Evolutionary conservation across 2,113 vertebrate species (phyloP), one percentile per base, ranked within the genome.

Genomic region (Notothenia coriiceps): DNA sequence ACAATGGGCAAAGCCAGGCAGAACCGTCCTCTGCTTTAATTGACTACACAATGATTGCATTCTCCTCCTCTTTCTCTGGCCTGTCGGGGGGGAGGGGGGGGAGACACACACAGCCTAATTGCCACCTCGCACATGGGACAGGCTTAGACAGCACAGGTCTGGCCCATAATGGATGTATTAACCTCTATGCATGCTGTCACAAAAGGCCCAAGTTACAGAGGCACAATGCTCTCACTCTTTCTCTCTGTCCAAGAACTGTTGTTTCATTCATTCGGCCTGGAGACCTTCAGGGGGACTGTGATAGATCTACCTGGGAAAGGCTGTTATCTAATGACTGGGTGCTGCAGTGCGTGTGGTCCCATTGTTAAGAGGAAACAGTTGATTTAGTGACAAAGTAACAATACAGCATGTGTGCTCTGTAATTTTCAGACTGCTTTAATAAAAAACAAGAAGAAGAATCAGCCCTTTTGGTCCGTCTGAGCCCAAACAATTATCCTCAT

Each of bases 251-350:
- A 71, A 73, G 74, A 77, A 88, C 82, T 84, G 85, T 82, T 80
- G 84, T 82, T 85, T 89, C 86, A 77, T 90, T 89, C 83, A 80
- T 86, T 33, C n/a, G 18, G 33, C 56, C 43, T 0, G 25, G 63
- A 40, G 69, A 74, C 72, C 69, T 52, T 79, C 70, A 73, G 70
- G 73, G 72, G 47, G 66, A 70, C 79, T 82, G 89, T 68, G 91
- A 89, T 78, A 55, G 83, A 91, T 89, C 91, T 87, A 91, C 89
- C 90, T 92, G 88, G 90, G 91, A 92, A 92, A 90, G 82, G 85
- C 71, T 0, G 2, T 86, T 72, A 66, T 82, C 76, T 88, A 90
- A 85, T 85, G 83, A 82, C 56, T 5, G 62, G 76, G 56, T 66
- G 70, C 44, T 44, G 60, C 60, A 33, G 72, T 87, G 85, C 60